phyloP scores from a whole-genome alignment of 2,888 invertebrate species.

The Lomographa bimaculata region DNA sequence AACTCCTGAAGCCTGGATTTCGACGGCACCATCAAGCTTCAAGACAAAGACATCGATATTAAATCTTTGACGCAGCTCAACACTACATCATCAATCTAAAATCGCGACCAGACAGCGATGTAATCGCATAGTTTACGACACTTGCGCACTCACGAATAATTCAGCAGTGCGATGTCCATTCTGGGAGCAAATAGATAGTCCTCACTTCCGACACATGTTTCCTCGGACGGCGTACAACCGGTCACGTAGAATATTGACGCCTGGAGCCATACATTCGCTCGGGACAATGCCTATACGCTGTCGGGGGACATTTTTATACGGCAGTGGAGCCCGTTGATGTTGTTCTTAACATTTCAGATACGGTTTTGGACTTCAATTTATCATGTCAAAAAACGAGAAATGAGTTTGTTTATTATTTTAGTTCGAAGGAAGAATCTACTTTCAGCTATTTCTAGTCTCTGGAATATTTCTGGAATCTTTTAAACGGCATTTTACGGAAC shows the following conservation, averaged over 20 bases:
- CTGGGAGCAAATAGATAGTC: constrained; percentile 79
- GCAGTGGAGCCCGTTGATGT: constrained; percentile 31
- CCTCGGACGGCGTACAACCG: constrained; percentile 72
- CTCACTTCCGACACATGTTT: constrained; percentile 82
- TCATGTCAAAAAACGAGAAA: no score
- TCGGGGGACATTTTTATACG: constrained; percentile 59
- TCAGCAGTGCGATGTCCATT: constrained; percentile 69
- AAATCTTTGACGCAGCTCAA: no score
- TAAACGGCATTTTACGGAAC: no score
- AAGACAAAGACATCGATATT: no score
- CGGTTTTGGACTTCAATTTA: constrained; percentile 4
- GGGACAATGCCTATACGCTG: constrained; percentile 65
- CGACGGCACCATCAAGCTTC: no score
- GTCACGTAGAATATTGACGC: constrained; percentile 84
- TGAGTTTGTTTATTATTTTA: no score
- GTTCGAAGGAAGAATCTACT: no score
- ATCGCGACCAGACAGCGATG: constrained; percentile 24
- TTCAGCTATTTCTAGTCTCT: no score
- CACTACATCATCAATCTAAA: constrained; percentile 24
- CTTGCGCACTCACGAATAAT: constrained; percentile 65
- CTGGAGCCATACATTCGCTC: constrained; percentile 68
- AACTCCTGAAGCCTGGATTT: no score
- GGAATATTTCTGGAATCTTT: no score
- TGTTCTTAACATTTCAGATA: constrained; percentile 14
- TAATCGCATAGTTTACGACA: constrained; percentile 39